These are phyloP conservation scores for Paramuricea clavata DNA, from an alignment of 92 coral and sea anemone species.

Conservation along the genomic window DNA sequence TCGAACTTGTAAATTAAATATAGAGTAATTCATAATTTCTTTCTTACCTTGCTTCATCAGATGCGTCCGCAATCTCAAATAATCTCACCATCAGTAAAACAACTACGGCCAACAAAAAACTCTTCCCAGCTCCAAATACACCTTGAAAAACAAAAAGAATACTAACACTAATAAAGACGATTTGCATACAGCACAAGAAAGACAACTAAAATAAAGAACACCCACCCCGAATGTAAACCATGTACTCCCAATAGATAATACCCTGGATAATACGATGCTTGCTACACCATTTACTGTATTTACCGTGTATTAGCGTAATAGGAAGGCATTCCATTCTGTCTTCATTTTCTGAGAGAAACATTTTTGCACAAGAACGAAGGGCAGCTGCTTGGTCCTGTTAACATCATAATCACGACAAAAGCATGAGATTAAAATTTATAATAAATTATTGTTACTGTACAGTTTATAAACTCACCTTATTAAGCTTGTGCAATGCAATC, in stretches of 20 bases:
- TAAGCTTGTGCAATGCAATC: slow-evolving; percentile 70
- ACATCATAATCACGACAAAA: background rate
- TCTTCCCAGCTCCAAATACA: slow-evolving; percentile 98
- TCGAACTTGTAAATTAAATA: too few species aligned
- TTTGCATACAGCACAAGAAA: too few species aligned
- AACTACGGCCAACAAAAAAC: slow-evolving; percentile 88
- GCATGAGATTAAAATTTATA: background rate
- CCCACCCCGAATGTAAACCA: too few species aligned
- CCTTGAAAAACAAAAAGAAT: slow-evolving; percentile 58
- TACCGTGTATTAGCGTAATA: slow-evolving; percentile 88
- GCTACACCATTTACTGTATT: too few species aligned
- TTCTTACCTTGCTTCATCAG: slow-evolving; percentile 55
- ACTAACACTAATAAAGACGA: too few species aligned
- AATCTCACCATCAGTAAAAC: slow-evolving; percentile 83
- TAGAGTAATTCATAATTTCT: too few species aligned
- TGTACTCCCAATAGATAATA: too few species aligned
- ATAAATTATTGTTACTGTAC: too few species aligned
- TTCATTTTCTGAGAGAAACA: slow-evolving; percentile 68
- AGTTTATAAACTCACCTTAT: slow-evolving; percentile 73
- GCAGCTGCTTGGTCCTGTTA: slow-evolving; percentile 91
- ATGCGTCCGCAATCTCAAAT: slow-evolving; percentile 69
- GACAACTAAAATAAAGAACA: too few species aligned
- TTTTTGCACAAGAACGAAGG: slow-evolving; percentile 80
- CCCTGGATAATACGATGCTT: too few species aligned
- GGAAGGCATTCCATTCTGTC: slow-evolving; percentile 50